Base-by-base conservation (phyloP, 2,797 vertebrate genomes). In the Eospalax fontanierii region DNA sequence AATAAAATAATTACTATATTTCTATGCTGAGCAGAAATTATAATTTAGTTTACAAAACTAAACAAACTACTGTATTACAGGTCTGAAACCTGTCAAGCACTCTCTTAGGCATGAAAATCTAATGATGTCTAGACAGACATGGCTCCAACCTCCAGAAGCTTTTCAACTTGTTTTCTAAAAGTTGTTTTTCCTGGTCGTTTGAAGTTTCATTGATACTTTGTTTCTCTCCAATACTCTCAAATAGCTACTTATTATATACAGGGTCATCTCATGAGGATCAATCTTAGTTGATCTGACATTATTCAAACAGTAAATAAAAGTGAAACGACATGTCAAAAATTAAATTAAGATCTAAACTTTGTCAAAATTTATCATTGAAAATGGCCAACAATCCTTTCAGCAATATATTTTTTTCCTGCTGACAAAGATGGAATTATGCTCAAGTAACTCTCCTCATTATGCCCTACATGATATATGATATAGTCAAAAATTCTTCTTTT, bases 1-100 rank as follows among this genome's bases (percentile, higher is more conserved):
- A 80, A 76, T 88, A 84, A 83, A 95, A 88, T 89, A 95, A 91
- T 87, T 91, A 89, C 54, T 43, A 71, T 90, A n/a, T 90, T 91
- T 85, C 76, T 35, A 28, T n/a, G 83, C 61, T 63, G 75, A 75
- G 75, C 70, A 54, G 33, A 94, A 89, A 87, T 92, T 84, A 79
- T 87, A 94, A 93, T 80, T 91, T 81, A 79, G 38, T 79, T 81
- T 81, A 75, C 16, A 95, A 85, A 95, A 75, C 79, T 78, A 89
- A 91, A 91, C 40, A 81, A 89, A 78, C 50, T 84, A 65, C 35
- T 87, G 5, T 70, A 79, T 66, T 78, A 24, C 8, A 79, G 38
- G 4, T 68, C 63, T 19, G 8, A 75, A 26, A 46, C 4, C 26
- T 3, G 30, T 18, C n/a, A 65, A 63, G 24, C 40, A 65, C 88